Conservation (phyloP, 2,888 invertebrate species). For the Panzeria rudis region DNA sequence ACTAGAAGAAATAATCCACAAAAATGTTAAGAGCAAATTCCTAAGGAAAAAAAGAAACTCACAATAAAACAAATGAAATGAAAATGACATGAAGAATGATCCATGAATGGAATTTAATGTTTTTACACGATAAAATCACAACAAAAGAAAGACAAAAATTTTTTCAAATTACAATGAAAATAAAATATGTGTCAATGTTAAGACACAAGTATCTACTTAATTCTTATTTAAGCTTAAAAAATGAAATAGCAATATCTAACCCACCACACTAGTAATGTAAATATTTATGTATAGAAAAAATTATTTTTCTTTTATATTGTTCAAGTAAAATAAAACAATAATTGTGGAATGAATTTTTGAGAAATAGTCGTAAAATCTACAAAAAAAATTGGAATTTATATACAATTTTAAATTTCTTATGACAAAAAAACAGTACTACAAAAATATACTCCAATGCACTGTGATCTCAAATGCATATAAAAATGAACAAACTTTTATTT, state of each 20-base stretch:
- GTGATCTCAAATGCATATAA: background rate
- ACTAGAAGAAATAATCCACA: background rate
- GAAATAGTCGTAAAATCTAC: slow-evolving; percentile 20
- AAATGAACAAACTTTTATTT: background rate
- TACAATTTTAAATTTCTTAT: slow-evolving; percentile 25
- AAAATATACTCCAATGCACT: background rate
- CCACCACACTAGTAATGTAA: background rate
- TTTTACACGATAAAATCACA: slow-evolving; percentile 21
- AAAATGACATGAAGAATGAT: slow-evolving; percentile 40
- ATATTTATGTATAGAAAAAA: slow-evolving; percentile 32
- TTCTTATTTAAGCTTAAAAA: slow-evolving; percentile 9
- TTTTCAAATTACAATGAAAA: background rate
- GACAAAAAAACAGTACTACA: background rate
- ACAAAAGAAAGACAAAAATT: background rate
- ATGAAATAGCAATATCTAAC: background rate
- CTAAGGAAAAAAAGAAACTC: background rate
- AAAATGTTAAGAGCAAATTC: background rate
- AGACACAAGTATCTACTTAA: slow-evolving; percentile 35
- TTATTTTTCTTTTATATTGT: slow-evolving; percentile 11
- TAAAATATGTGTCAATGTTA: slow-evolving; percentile 31
- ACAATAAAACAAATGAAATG: slow-evolving; percentile 31
- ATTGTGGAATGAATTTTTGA: slow-evolving; percentile 24
- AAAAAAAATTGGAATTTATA: background rate
- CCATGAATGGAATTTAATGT: slow-evolving; percentile 35
- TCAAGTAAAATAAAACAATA: slow-evolving; percentile 13